phyloP scores from a whole-genome alignment of 2,113 vertebrate species.

The Cyphomyrus plagiostoma region DNA sequence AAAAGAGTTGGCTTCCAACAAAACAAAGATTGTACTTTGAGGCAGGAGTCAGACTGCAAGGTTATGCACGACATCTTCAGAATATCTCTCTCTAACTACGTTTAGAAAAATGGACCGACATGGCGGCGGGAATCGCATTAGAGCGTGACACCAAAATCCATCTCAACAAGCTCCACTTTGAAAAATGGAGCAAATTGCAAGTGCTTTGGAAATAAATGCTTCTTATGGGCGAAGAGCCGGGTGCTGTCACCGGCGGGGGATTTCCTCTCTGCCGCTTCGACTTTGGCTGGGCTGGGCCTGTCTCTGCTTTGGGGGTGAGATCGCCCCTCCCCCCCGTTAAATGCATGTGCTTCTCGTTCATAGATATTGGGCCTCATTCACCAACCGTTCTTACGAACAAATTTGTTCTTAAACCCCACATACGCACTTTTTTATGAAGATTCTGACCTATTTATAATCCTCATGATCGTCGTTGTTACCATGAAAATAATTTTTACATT shows the following conservation, averaged over 20 bases:
- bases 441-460: no score
- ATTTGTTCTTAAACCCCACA: no score
- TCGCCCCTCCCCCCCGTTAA: neutral
- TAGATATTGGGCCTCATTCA: neutral
- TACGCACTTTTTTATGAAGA: no score
- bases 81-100: conserved; percentile 1
- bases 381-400: no score
- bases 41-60: neutral
- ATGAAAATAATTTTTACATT: no score
- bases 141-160: conserved; percentile 17
- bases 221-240: neutral
- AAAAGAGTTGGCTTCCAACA: neutral
- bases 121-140: conserved; percentile 6
- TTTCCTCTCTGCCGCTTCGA: neutral
- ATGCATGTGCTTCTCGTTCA: neutral
- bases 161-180: neutral
- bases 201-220: neutral
- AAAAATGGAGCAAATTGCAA: neutral
- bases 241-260: neutral
- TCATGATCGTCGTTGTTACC: no score
- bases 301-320: neutral
- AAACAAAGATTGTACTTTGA: neutral
- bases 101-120: conserved; percentile 15
- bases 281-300: neutral
- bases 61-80: neutral